phyloP scores from a whole-genome alignment of 2,888 invertebrate species.

The Timandra comae region DNA sequence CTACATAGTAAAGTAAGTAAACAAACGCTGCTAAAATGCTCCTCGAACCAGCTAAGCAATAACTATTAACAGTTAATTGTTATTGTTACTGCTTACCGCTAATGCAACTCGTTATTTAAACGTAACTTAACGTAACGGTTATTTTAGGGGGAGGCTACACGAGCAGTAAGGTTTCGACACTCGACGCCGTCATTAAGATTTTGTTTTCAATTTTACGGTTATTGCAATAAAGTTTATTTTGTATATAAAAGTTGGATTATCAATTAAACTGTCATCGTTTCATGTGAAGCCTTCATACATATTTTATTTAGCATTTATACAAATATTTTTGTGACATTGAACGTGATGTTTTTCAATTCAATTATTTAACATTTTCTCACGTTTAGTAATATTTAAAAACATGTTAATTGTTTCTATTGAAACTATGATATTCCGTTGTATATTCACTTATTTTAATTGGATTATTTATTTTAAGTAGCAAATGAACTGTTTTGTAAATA shows the following conservation, averaged over 20 bases:
- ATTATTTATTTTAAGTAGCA: no score
- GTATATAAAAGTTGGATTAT: not conserved
- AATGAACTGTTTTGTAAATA: no score
- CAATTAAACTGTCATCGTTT: no score
- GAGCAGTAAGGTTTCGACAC: conserved; percentile 3
- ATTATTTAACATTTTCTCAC: no score
- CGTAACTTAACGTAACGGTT: conserved; percentile 23
- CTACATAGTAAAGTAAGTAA: not conserved
- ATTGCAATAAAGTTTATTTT: conserved; percentile 1
- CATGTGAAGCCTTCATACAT: no score
- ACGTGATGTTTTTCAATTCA: no score
- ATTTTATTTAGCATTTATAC: no score
- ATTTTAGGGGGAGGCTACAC: conserved; percentile 22
- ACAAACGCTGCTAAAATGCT: conserved; percentile 16
- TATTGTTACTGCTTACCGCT: conserved; percentile 53
- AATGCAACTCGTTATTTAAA: conserved; percentile 51
- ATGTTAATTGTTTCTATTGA: no score
- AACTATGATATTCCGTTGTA: no score
- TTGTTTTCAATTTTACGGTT: not conserved
- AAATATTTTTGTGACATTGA: no score
- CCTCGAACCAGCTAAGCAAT: conserved; percentile 34
- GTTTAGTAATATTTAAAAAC: no score
- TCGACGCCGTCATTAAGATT: not conserved
- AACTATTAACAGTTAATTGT: conserved; percentile 64
- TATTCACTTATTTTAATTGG: no score